These are phyloP conservation scores for Cataglyphis altisquamis DNA, from an alignment of 2,888 invertebrate genomes.

Conservation along the genomic window DNA sequence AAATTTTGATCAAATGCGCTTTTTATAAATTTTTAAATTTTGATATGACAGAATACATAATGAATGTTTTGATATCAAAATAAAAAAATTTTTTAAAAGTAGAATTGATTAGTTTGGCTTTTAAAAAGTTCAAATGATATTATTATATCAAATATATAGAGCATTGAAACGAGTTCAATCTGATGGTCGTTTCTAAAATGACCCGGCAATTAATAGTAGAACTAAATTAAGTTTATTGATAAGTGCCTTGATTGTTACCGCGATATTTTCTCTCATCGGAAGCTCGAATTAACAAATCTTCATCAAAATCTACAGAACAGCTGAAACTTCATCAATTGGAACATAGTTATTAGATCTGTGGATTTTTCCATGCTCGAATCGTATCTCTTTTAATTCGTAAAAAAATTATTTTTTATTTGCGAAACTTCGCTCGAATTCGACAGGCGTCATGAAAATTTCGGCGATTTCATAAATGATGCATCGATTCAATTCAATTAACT, in stretches of 20 bases:
- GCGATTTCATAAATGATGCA: constrained; percentile 18
- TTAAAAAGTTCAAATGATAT: neutral
- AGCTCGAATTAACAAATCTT: constrained; percentile 26
- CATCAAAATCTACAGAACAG: neutral
- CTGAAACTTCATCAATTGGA: constrained; percentile 13
- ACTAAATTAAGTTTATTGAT: constrained; percentile 19
- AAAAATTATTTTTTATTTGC: constrained; percentile 10
- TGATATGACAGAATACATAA: neutral
- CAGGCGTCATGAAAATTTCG: constrained; percentile 8
- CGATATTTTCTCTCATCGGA: constrained; percentile 28
- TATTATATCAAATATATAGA: neutral
- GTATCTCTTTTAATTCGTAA: neutral
- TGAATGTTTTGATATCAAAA: neutral
- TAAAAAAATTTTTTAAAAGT: neutral
- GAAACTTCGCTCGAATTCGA: neutral
- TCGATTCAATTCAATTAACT: neutral
- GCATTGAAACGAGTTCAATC: constrained; percentile 3
- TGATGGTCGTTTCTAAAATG: constrained; percentile 18
- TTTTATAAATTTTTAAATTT: neutral
- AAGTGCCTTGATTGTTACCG: constrained; percentile 21
- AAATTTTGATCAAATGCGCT: neutral
- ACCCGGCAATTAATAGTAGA: constrained; percentile 8
- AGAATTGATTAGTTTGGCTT: neutral
- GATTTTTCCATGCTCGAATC: neutral
- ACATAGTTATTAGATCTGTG: neutral